Base-by-base conservation (phyloP, 2,888 invertebrate genomes). In the Latheticus oryzae region DNA sequence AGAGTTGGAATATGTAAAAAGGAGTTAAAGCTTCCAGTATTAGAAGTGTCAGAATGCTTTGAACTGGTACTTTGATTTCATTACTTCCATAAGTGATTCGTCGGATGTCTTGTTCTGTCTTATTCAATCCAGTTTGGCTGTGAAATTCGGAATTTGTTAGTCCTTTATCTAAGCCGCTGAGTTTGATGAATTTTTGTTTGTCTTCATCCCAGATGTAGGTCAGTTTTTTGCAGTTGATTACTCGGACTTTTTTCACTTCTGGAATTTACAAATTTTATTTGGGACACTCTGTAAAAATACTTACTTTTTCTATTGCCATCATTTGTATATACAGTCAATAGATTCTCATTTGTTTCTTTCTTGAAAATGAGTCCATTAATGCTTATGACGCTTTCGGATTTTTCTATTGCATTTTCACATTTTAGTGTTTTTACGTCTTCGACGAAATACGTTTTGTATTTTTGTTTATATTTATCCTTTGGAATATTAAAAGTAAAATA, bases 1-100 rank as follows among this genome's bases (percentile, higher is more conserved):
- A 94, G 61, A 95, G 76, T 85, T 97, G 96, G 82, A 97, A 97
- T 73, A 96, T 88, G 81, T 96, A 97, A 81, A 96, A 97, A 2
- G 97, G 96, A 75, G 95, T 95, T 68, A 96, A 85, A n/a, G 91
- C 89, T 78, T 95, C 95, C 61, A 93, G 79, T 8, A 90, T 83
- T 1, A 94, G 80, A 2, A 95, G 81, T 0, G 87, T 87, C 60
- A 87, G 73, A 38, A 92, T 81, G 45, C 87, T 85, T 72, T 90
- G 87, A 7, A 93, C 85, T 1, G 92, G 91, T 21, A 95, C 89
- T 56, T 86, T 84, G 67, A 95, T 95, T 78, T 91, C 89, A 77
- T 95, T 95, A 30, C 84, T 79, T 0, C 94, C 95, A 74, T 91
- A 95, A 54, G 92, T 87, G 65, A 88, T 84, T 35, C 90, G 83